Conservation (phyloP, 2,888 invertebrate genomes). For the Monopis laevigella region DNA sequence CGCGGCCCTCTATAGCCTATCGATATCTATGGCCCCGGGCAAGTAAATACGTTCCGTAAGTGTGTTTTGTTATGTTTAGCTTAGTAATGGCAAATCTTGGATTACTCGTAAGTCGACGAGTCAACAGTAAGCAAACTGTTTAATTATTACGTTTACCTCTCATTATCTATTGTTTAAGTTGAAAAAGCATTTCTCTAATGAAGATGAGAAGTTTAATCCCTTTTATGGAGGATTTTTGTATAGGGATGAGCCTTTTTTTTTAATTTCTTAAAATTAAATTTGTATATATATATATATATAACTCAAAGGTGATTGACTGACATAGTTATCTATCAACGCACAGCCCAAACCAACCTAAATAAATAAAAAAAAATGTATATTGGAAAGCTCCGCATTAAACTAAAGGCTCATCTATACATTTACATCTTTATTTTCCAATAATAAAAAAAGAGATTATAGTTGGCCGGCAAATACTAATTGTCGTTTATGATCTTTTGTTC, state of each 20-base stretch:
- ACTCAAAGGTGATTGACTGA: too few relatives aligned
- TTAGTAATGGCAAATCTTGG: conserved; percentile 58
- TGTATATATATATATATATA: too few relatives aligned
- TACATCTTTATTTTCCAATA: background rate
- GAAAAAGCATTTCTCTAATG: conserved; percentile 1
- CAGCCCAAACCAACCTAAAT: too few relatives aligned
- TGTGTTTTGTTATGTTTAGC: conserved; percentile 59
- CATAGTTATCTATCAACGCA: too few relatives aligned
- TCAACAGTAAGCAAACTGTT: conserved; percentile 32
- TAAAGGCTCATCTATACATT: background rate
- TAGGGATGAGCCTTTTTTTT: too few relatives aligned
- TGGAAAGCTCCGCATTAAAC: too few relatives aligned
- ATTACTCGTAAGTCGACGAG: conserved; percentile 58
- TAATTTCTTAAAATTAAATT: too few relatives aligned
- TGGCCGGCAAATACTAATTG: background rate
- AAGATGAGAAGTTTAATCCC: background rate
- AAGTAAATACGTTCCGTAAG: conserved; percentile 44
- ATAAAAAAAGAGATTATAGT: background rate
- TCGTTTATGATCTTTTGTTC: background rate
- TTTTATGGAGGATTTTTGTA: too few relatives aligned
- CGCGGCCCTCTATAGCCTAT: too few relatives aligned
- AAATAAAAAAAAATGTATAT: too few relatives aligned
- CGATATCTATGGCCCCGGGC: conserved; percentile 34
- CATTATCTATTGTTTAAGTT: background rate
- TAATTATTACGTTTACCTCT: conserved; percentile 4